Conservation (phyloP, 2,113 vertebrate species). For the Amazona guildingii region DNA sequence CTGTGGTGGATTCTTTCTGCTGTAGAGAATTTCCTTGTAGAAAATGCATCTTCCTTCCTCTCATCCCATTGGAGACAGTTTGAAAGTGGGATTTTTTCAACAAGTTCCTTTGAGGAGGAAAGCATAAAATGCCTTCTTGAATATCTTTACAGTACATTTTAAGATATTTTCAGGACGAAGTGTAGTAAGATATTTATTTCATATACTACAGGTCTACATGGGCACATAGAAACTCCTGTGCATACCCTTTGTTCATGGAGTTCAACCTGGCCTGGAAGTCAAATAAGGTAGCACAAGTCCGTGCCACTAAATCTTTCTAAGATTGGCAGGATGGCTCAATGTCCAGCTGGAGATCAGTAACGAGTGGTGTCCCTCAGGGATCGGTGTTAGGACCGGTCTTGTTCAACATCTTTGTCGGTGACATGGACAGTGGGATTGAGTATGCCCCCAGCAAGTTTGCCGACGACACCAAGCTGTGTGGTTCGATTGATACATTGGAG, state of each 20-base stretch:
- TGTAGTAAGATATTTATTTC: neutral
- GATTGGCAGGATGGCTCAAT: neutral
- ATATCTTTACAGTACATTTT: neutral
- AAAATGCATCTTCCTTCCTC: neutral
- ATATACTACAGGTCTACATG: fast-evolving
- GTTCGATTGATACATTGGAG: too few relatives aligned
- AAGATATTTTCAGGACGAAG: neutral
- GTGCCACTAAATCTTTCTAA: neutral
- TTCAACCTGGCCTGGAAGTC: neutral
- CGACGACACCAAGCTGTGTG: too few relatives aligned
- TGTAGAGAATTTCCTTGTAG: neutral
- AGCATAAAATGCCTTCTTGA: neutral
- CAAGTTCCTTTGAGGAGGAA: neutral
- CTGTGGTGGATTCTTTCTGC: neutral
- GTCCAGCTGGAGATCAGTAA: too few relatives aligned
- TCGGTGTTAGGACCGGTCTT: too few relatives aligned
- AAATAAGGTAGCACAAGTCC: neutral
- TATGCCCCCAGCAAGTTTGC: too few relatives aligned
- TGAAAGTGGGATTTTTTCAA: neutral
- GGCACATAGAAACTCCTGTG: neutral
- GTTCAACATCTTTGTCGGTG: too few relatives aligned
- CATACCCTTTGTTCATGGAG: neutral
- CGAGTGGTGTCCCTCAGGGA: too few relatives aligned
- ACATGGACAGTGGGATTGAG: too few relatives aligned
- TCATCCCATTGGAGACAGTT: neutral